A percentile compares a stretch with the other conserved stretches of the same genome.
These are phyloP conservation scores for Coluber constrictor DNA, from an alignment of 2,797 vertebrate species.

Conservation along the genomic window DNA sequence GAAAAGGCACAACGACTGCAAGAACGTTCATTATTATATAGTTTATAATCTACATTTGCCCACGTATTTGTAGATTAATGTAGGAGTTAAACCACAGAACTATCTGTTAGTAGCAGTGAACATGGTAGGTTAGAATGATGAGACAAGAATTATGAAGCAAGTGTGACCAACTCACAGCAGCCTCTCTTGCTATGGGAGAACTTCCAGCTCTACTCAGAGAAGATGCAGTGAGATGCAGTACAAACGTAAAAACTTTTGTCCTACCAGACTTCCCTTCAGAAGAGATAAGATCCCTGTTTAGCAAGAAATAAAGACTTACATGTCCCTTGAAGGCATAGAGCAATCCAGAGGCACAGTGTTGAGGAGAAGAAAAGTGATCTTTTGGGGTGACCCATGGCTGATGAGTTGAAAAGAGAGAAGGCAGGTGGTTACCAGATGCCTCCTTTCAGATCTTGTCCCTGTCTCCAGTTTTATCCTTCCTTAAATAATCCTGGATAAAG, in stretches of 20 bases:
- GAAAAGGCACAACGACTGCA: neutral
- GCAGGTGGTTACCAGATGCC: neutral
- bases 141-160: neutral
- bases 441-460: neutral
- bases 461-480: neutral
- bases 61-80: neutral
- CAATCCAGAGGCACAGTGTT: neutral
- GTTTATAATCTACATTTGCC: neutral
- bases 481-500: slow-evolving; percentile 15
- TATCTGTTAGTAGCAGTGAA: neutral
- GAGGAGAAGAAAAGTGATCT: neutral
- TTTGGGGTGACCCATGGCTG: neutral
- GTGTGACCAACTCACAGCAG: neutral
- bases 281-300: neutral
- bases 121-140: neutral
- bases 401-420: neutral
- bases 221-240: neutral
- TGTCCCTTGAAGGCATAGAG: neutral
- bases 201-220: neutral
- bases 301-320: neutral
- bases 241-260: neutral
- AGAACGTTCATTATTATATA: neutral
- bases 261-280: neutral
- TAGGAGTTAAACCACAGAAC: neutral
- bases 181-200: neutral